Base-by-base conservation (phyloP, 2,888 invertebrate species). In the Congeria kusceri region DNA sequence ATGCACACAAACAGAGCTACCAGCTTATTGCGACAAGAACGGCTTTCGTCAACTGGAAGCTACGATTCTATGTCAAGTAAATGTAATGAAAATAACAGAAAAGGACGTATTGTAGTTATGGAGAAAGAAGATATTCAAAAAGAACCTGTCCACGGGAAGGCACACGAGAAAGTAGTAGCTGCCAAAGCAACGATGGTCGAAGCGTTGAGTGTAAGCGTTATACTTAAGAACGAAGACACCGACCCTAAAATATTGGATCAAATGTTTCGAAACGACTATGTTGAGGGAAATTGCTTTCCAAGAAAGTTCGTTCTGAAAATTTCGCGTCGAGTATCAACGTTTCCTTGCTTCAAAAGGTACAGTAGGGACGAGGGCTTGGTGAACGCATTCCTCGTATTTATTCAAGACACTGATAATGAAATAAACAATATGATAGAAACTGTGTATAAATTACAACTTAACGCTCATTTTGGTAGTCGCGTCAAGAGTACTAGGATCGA, bases 281-380 rank as follows among this genome's bases (percentile, higher is more conserved):
- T 72, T 25, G 86, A 87, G 70, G 80, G 81, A 27, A 71, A 77
- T 9, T 87, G 86, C 39, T 80, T 83, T 23, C 89, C 89, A 11
- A 65, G 89, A 62, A 86, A 86, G 53, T 89, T 88, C 53, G 25
- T 86, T 18, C 67, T 89, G 15, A 82, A 88, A 46, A 86, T 87
- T 23, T 84, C 86, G 1, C 78, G 84, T 18, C 65, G 59, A 29
- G 57, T 75, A 3, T 62, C 57, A 5, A 20, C 39, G 20, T 44
- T 72, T n/a, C 57, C 64, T 25, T 20, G 20, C 3, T 77, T 62
- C 58, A 68, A 76, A 32, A 53, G 62, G 18, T 23, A 18, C n/a
- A 13, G 29, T 3, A 29, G 18, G 1, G 23, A 28, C 18, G 20
- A 44, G 11, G 15, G 27, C 7, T 63, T 13, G 20, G 27, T 61